A percentile compares a stretch with the other conserved stretches of the same genome.
phyloP scores from a whole-genome alignment of 2,888 invertebrate genomes.

The Coelopa pilipes region DNA sequence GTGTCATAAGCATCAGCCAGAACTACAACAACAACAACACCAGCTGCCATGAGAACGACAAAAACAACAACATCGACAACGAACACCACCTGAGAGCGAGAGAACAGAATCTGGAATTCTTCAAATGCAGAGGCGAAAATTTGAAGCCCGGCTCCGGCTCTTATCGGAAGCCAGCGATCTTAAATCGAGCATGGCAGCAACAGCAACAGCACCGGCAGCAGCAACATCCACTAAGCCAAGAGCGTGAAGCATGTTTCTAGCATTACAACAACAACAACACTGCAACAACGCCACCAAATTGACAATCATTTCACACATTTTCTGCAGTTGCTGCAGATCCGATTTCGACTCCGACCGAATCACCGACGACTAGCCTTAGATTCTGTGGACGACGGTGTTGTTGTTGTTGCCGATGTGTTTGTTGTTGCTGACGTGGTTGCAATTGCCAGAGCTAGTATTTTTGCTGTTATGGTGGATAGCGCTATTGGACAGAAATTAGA shows the following conservation, averaged over 20 bases:
- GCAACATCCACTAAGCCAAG: no score
- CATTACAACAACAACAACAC: slow-evolving; percentile 22
- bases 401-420: not conserved
- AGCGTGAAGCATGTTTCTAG: no score
- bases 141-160: no score
- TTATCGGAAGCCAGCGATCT: no score
- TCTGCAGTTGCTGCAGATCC: slow-evolving; percentile 10
- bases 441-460: not conserved
- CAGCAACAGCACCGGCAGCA: not conserved
- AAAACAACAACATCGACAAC: slow-evolving; percentile 10
- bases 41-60: not conserved
- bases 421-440: slow-evolving; percentile 14
- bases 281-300: slow-evolving; percentile 42
- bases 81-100: not conserved
- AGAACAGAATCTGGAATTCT: no score
- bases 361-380: not conserved
- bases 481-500: not conserved
- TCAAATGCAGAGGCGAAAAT: no score
- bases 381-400: not conserved
- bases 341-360: not conserved
- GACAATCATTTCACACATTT: slow-evolving; percentile 49
- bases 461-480: not conserved
- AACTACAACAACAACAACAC: not conserved
- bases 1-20: not conserved
- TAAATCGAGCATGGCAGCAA: no score